A percentile compares a stretch with the other conserved stretches of the same genome.
These are phyloP conservation scores for Athalia cordata DNA, from an alignment of 2,888 invertebrate species.

Conservation along the genomic window DNA sequence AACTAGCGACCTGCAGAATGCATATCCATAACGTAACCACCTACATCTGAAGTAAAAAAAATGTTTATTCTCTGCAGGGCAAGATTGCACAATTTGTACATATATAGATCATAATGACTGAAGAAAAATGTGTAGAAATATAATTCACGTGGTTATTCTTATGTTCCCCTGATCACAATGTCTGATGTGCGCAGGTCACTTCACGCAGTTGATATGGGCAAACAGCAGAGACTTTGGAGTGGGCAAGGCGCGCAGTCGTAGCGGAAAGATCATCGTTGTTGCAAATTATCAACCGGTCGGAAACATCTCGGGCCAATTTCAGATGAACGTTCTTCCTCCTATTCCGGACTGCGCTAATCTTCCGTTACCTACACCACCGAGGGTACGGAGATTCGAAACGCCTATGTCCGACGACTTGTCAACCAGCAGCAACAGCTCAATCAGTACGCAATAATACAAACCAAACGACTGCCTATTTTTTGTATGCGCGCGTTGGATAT, in stretches of 20 bases:
- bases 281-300: constrained; percentile 90
- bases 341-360: constrained; percentile 77
- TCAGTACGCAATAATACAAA: constrained; percentile 66
- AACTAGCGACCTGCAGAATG: too few relatives aligned
- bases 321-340: constrained; percentile 86
- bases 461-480: constrained; percentile 66
- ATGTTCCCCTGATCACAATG: constrained; percentile 53
- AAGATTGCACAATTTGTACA: too few relatives aligned
- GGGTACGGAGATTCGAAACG: constrained; percentile 53
- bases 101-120: neutral
- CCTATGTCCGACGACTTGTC: constrained; percentile 56
- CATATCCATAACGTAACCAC: too few relatives aligned
- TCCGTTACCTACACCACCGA: constrained; percentile 68
- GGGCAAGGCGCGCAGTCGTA: constrained; percentile 86
- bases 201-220: constrained; percentile 91
- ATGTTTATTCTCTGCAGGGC: too few relatives aligned
- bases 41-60: too few relatives aligned
- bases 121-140: neutral
- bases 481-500: constrained; percentile 59
- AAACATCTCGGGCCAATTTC: constrained; percentile 84
- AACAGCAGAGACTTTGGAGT: constrained; percentile 85
- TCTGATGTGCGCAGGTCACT: constrained; percentile 80
- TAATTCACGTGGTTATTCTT: constrained; percentile 35
- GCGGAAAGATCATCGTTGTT: constrained; percentile 88
- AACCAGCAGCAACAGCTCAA: constrained; percentile 60